Percentiles rank a stretch among this genome's conserved stretches.
Evolutionary conservation across 2,113 vertebrate genomes (phyloP).

Genomic region (Dermatemys mawii): DNA sequence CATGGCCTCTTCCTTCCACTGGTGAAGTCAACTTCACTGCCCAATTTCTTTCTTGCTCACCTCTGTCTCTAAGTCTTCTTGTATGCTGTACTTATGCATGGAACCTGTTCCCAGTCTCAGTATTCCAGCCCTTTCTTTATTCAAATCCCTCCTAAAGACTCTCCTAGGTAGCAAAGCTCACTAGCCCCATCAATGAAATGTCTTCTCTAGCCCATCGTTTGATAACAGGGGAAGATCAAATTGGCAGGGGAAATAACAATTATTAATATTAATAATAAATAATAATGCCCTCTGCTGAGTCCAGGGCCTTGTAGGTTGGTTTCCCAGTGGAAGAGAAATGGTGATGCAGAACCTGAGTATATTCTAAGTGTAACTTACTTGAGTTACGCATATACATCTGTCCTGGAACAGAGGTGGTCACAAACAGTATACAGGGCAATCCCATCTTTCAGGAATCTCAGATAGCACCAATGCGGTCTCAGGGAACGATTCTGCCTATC

Average conservation of each 20-base stretch:
- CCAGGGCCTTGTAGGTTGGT: background rate
- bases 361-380: background rate
- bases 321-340: background rate
- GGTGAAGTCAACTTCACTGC: background rate
- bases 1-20: background rate
- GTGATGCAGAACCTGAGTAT: fast-evolving
- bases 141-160: background rate
- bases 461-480: background rate
- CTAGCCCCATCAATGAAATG: background rate
- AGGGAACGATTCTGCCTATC: background rate
- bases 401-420: background rate
- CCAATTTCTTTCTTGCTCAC: background rate
- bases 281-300: no score
- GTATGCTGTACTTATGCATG: background rate
- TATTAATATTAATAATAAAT: no score
- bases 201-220: background rate
- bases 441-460: background rate
- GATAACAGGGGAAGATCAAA: background rate
- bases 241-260: no score
- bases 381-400: background rate
- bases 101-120: background rate
- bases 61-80: background rate
- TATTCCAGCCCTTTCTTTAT: background rate
- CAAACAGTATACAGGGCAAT: background rate
- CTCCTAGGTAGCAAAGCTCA: background rate